These are phyloP conservation scores for Psilopogon haemacephalus DNA, from an alignment of 2,113 vertebrate species.

Conservation along the genomic window DNA sequence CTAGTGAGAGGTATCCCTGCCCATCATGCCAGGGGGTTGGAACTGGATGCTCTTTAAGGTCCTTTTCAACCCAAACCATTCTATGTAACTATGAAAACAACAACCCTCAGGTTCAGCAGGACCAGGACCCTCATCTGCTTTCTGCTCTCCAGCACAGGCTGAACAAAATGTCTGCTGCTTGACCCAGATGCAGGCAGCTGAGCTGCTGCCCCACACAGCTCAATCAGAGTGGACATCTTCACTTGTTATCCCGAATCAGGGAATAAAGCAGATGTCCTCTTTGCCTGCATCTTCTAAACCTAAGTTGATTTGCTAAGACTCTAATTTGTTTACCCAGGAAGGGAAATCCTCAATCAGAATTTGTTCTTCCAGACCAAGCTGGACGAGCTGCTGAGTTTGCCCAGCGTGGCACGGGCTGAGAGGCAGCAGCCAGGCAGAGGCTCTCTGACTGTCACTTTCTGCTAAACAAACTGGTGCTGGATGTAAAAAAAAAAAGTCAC, in stretches of 20 bases:
- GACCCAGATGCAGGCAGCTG: not conserved
- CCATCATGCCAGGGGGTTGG: too few relatives aligned
- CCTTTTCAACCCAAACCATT: too few relatives aligned
- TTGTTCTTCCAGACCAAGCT: not conserved
- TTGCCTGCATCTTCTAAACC: not conserved
- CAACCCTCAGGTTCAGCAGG: not conserved
- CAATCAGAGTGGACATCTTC: fast-evolving
- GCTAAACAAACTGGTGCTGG: not conserved
- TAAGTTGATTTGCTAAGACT: not conserved
- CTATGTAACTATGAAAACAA: not conserved
- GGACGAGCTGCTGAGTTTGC: not conserved
- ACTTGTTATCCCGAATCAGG: fast-evolving
- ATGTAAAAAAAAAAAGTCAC: not conserved
- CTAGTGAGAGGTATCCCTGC: too few relatives aligned
- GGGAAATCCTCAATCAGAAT: not conserved
- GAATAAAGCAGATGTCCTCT: not conserved
- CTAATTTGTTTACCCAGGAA: not conserved
- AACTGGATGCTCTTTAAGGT: too few relatives aligned
- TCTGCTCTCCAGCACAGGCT: not conserved
- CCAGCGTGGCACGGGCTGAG: not conserved
- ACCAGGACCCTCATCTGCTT: not conserved
- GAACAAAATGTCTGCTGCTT: not conserved
- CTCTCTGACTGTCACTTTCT: not conserved
- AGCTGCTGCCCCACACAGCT: not conserved
- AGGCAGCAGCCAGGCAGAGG: too few relatives aligned